Percentiles rank a stretch among this genome's conserved stretches.
Conservation (phyloP, 2,797 vertebrate species). For the Myotis pilosus region DNA sequence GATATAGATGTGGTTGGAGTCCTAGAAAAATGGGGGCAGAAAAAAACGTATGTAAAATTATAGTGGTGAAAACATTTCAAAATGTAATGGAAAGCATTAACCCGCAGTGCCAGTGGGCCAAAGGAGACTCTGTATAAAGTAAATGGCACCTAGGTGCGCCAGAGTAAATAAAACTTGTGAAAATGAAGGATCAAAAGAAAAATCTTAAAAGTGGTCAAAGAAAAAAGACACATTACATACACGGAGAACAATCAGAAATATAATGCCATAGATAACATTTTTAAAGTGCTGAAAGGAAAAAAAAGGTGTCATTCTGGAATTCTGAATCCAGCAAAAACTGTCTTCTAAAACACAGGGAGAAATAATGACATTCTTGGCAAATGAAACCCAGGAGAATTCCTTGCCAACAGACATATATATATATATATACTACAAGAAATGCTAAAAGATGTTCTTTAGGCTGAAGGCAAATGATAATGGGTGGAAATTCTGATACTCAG, state of each 20-base stretch:
- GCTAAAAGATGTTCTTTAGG: background rate
- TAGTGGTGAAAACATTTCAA: background rate
- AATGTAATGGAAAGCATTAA: background rate
- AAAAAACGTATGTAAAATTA: background rate
- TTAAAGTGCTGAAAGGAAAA: background rate
- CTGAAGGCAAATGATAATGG: background rate
- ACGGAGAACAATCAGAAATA: background rate
- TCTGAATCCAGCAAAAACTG: background rate
- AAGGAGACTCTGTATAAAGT: background rate
- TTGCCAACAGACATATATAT: background rate
- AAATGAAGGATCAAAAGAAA: background rate
- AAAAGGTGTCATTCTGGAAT: background rate
- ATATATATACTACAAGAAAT: background rate
- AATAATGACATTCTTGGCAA: background rate
- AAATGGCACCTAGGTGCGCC: background rate
- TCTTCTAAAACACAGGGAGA: background rate
- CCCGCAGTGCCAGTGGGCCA: background rate
- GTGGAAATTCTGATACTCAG: no score
- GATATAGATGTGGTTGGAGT: background rate
- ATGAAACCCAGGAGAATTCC: background rate
- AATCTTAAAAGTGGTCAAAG: background rate
- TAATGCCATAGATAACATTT: background rate
- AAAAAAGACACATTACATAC: background rate
- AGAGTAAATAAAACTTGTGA: background rate
- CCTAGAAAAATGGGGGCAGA: background rate